Base-by-base conservation (phyloP, 2,888 invertebrate species). In the Cryptophagus acutangulus region DNA sequence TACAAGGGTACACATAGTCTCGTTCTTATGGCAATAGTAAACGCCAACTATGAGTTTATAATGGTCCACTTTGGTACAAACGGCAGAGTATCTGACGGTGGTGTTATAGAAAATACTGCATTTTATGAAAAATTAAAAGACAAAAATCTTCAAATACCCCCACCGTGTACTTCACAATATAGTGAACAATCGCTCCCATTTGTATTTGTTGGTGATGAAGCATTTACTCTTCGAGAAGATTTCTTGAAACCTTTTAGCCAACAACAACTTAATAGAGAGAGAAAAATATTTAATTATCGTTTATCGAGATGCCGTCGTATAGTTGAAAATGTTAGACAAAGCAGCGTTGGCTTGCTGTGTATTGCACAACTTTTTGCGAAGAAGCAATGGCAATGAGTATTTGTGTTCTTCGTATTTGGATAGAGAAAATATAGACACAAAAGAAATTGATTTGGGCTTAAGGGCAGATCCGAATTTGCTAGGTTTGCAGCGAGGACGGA, bases 41-140 rank as follows among this genome's bases (percentile, higher is more conserved):
- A 50, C 45, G 49, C 49, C 9, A 47, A 54, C 34, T 58, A 52
- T 36, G 40, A 45, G 38, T 55, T 58, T 38, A 38, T 58, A 33
- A 30, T 47, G 33, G 31, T 35, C 25, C 42, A 54, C 44, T 36
- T 55, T 35, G 52, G 54, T 8, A 48, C 41, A 20, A 54, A 58
- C 35, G 52, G 57, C 5, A 24, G 49, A 26, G 41, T 49, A 18
- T 56, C 51, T 13, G 50, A 53, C 46, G 56, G 49, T 28, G 54
- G 51, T 25, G 45, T 56, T 29, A 34, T 57, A 10, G 28, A 48
- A 14, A 44, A 47, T 38, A 55, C 50, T 25, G 24, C 3, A 34
- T 49, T 54, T 52, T 52, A 46, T 34, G 29, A 45, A 39, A 43
- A 52, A 39, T 36, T 46, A 10, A 36, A 33, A 36, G 17, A 18